Evolutionary conservation across 2,888 invertebrate species (phyloP).

Genomic region (Pediacus dermestoides): DNA sequence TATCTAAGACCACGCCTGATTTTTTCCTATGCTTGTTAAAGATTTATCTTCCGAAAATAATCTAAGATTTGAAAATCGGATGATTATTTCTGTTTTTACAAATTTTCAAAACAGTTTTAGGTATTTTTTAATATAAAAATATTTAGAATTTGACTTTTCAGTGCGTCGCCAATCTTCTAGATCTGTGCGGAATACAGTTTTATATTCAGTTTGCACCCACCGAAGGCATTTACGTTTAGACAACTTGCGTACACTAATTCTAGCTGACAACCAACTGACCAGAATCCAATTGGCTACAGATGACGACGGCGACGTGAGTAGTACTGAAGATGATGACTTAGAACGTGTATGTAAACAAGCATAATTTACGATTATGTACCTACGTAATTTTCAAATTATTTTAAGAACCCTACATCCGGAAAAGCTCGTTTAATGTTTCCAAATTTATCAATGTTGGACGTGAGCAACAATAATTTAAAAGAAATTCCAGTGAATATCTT

Average conservation of each 20-base stretch:
- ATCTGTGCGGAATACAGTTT: conserved; percentile 67
- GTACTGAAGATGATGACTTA: conserved; percentile 55
- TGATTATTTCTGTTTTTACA: too few species aligned
- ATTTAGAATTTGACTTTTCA: too few species aligned
- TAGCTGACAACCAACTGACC: conserved; percentile 82
- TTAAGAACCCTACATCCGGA: conserved; percentile 52
- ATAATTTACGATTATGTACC: background rate
- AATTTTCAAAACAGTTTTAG: too few species aligned
- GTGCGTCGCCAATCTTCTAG: conserved; percentile 55
- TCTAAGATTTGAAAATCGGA: too few species aligned
- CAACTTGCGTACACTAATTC: conserved; percentile 74
- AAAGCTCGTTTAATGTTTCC: conserved; percentile 82
- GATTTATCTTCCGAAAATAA: too few species aligned
- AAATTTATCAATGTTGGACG: conserved; percentile 89
- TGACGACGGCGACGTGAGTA: conserved; percentile 67
- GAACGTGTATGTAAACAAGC: conserved; percentile 56
- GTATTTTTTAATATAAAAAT: too few species aligned
- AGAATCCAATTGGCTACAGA: conserved; percentile 78
- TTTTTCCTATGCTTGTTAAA: too few species aligned
- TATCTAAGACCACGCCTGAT: too few species aligned
- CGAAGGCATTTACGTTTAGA: conserved; percentile 80
- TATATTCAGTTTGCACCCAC: conserved; percentile 80
- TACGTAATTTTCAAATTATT: conserved; percentile 17
- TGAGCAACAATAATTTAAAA: conserved; percentile 80
- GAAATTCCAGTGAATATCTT: conserved; percentile 81